phyloP scores from a whole-genome alignment of 2,888 invertebrate species.

The Nomada ruficornis region DNA sequence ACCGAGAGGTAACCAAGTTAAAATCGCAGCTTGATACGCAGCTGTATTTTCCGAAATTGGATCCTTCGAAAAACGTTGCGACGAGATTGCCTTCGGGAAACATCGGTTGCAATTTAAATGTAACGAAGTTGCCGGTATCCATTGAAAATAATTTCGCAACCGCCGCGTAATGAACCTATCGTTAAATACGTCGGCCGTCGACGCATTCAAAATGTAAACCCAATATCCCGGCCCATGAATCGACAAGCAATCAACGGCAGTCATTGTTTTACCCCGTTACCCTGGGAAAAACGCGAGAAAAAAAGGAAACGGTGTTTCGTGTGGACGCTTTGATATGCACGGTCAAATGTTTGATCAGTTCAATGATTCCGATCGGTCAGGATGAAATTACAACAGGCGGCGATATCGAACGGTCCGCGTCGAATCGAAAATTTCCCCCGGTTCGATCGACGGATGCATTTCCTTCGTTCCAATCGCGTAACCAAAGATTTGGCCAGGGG shows the following conservation, averaged over 20 bases:
- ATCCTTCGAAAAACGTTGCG: neutral
- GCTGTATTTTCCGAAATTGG: constrained; percentile 11
- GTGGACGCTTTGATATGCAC: constrained; percentile 51
- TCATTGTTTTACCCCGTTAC: constrained; percentile 54
- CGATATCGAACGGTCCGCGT: neutral
- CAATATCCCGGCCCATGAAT: constrained; percentile 61
- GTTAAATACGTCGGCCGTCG: constrained; percentile 26
- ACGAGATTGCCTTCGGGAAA: neutral
- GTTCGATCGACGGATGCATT: neutral
- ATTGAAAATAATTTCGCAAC: constrained; percentile 7
- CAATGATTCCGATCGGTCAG: constrained; percentile 43
- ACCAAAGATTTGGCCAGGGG: neutral
- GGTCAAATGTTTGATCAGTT: constrained; percentile 53
- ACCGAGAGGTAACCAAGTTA: neutral
- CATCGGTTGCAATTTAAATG: neutral
- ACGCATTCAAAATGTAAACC: constrained; percentile 67
- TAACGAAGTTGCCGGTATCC: neutral
- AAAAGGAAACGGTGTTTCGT: constrained; percentile 45
- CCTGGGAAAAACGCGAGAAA: neutral
- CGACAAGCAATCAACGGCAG: constrained; percentile 61
- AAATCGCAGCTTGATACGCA: neutral
- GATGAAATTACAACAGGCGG: constrained; percentile 44
- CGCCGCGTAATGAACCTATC: constrained; percentile 23
- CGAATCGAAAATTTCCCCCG: neutral
- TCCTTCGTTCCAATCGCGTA: neutral